Percentiles rank a stretch among this genome's conserved stretches.
phyloP scores from a whole-genome alignment of 1,140 invertebrate genomes.

The Drosophila jambulina region DNA sequence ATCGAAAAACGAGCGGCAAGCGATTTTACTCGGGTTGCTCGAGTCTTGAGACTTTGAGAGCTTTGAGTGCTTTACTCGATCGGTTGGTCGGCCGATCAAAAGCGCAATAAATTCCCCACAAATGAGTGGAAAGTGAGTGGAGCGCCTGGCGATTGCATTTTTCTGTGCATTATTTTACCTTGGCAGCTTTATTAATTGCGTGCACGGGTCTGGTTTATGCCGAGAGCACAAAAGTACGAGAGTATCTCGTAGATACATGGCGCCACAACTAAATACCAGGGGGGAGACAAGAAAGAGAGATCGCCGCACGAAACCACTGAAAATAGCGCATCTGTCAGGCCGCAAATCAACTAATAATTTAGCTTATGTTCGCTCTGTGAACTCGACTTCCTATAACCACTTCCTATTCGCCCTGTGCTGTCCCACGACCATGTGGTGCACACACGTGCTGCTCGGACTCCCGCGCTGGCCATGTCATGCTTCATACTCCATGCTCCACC shows the following conservation, averaged over 20 bases:
- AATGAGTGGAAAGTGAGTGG: slow-evolving; percentile 42
- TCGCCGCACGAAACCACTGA: slow-evolving; percentile 24
- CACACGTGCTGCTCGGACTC: slow-evolving; percentile 62
- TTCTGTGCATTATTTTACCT: slow-evolving; percentile 72
- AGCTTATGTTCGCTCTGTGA: slow-evolving; percentile 59
- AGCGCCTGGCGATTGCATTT: slow-evolving; percentile 51
- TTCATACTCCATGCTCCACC: slow-evolving; percentile 67
- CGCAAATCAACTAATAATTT: slow-evolving; percentile 72
- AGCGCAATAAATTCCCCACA: slow-evolving; percentile 64
- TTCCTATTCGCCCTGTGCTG: slow-evolving; percentile 29
- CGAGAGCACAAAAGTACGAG: slow-evolving; percentile 33
- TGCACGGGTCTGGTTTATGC: slow-evolving; percentile 61
- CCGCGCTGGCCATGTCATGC: slow-evolving; percentile 57
- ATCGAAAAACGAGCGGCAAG: slow-evolving; percentile 3
- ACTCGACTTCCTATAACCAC: slow-evolving; percentile 46
- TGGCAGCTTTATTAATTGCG: slow-evolving; percentile 80
- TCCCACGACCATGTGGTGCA: slow-evolving; percentile 60
- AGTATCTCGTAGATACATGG: slow-evolving; percentile 39
- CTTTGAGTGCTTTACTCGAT: slow-evolving; percentile 29
- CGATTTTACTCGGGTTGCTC: slow-evolving; percentile 24
- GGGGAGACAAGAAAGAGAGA: slow-evolving; percentile 15
- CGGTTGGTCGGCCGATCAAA: slow-evolving; percentile 61
- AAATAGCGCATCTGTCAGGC: slow-evolving; percentile 66
- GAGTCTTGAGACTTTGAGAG: slow-evolving; percentile 8
- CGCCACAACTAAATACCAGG: slow-evolving; percentile 43